Base-by-base conservation (phyloP, 2,888 invertebrate species). In the Apamea anceps region DNA sequence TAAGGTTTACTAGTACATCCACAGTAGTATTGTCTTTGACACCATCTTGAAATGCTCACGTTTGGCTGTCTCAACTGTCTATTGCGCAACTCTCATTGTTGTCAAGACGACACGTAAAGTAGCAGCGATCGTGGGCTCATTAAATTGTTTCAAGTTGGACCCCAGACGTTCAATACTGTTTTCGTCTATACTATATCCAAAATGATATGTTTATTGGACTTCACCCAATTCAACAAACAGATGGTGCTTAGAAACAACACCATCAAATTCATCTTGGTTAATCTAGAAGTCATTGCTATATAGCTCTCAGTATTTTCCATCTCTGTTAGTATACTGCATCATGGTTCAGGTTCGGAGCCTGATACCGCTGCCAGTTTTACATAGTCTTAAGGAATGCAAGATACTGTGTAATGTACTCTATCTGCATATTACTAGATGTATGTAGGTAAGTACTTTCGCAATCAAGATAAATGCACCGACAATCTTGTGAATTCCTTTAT, bases 11-110 rank as follows among this genome's bases (percentile, higher is more conserved):
- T 70, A 67, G 5, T 37, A 2, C 10, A 48, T 60, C 5, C 6
- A 21, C 28, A 6, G 28, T 66, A 28, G 15, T 60, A 51, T 66
- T 77, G 79, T 62, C 62, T 72, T 60, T 75, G 42, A 18, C n/a
- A 75, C 25, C 63, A 70, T 77, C 65, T 82, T 21, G 63, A 42
- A 32, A 62, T 37, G 57, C 54, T 86, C 84, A 82, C 82, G 82
- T 81, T 85, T 71, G 42, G 12, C 3, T 60, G 75, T 68, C 48
- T 54, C 54, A 85, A 72, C 60, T 60, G 68, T 51, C 65, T 74
- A 51, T 80, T 51, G 25, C 28, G 65, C 60, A 85, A 82, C 65
- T 71, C 73, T 70, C 63, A 62, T 21, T 54, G 7, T 48, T 71
- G 62, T 62, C 70, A 85, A 28, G 45, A 37, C 28, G 10, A 42